Evolutionary conservation across 1,140 invertebrate species (phyloP).

Genomic region (Riptortus pedestris): DNA sequence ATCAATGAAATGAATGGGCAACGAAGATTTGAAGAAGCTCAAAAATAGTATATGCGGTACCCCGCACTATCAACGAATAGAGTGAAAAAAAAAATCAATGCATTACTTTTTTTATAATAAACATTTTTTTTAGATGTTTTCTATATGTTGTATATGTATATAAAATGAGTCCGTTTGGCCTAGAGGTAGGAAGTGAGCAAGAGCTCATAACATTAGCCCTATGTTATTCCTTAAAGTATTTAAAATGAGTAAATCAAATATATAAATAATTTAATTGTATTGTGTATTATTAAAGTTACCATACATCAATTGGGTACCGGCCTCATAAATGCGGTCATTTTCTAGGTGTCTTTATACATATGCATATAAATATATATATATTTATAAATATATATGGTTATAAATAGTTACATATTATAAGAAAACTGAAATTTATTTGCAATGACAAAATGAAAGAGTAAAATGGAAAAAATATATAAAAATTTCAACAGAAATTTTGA

Average conservation of each 20-base stretch:
- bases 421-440: not conserved
- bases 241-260: slow-evolving; percentile 5
- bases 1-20: slow-evolving; percentile 16
- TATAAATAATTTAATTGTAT: slow-evolving; percentile 11
- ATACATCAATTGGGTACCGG: slow-evolving; percentile 5
- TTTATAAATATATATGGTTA: not conserved
- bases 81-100: not conserved
- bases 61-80: slow-evolving; percentile 3
- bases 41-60: not conserved
- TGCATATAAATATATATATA: not conserved
- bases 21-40: slow-evolving; percentile 13
- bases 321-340: slow-evolving; percentile 12
- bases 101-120: slow-evolving; percentile 1
- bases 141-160: slow-evolving; percentile 12
- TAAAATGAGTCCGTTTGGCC: slow-evolving; percentile 14
- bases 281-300: slow-evolving; percentile 11
- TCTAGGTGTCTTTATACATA: not conserved
- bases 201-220: slow-evolving; percentile 6
- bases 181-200: slow-evolving; percentile 10
- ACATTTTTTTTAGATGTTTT: slow-evolving; percentile 10
- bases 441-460: not conserved
- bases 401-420: not conserved
- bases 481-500: not conserved
- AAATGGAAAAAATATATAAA: not conserved
- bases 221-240: slow-evolving; percentile 9